Evolutionary conservation across 2,113 vertebrate genomes (phyloP), one percentile per base, ranked within the genome.

Genomic region (Otis tarda): DNA sequence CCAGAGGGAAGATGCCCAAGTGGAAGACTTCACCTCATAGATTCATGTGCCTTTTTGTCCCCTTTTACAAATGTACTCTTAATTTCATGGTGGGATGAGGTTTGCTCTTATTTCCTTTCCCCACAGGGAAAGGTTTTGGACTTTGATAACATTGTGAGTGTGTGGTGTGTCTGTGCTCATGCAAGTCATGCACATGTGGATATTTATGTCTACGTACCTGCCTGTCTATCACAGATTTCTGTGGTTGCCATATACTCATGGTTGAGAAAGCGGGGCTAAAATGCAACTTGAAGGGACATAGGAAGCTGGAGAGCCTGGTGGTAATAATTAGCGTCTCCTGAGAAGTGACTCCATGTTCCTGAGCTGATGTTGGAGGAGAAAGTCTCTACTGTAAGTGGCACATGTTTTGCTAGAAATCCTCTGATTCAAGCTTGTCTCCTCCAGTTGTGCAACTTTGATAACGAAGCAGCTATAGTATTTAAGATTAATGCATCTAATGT

Each of bases 221-320:
- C 49, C 56, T 68, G 45, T 37, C n/a, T 86, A 20, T 59, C 49
- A 13, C 65, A 52, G 39, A 15, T 41, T 70, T 27, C 24, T 73
- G 2, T 21, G 31, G 30, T 52, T 78, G 33, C 52, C 55, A 4
- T 22, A 5, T 28, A 14, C 13, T 53, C 5, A 7, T 30, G 37
- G 43, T 19, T 71, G 65, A 82, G 43, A 79, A 80, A 82, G 7
- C 19, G 75, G 37, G 22, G 31, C 31, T 71, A 27, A 89, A 94
- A 71, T 21, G 22, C 53, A 52, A 16, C 59, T 83, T 64, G 59
- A 83, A 57, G 0, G 1, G 19, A 37, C 28, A n/a, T 0, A 4
- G 65, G 56, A 70, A 45, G 19, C 21, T 80, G 76, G 63, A 80
- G 21, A 39, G 2, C 20, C 49, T 1, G 1, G 23, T 83, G 52